These are phyloP conservation scores for Nibea coibor DNA, from an alignment of 2,113 vertebrate genomes.

Conservation along the genomic window DNA sequence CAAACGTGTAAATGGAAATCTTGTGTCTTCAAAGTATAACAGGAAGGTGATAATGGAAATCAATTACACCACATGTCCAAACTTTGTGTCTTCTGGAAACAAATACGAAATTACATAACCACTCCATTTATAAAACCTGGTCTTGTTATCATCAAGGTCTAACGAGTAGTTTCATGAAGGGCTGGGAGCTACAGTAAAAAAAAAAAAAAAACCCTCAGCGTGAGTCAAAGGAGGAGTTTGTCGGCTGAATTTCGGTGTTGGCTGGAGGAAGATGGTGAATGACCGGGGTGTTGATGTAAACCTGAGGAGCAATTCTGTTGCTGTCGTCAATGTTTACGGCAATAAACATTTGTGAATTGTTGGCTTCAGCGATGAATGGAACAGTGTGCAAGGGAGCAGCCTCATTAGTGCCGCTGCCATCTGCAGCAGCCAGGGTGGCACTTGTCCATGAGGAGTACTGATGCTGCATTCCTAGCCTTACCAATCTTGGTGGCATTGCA, in stretches of 20 bases:
- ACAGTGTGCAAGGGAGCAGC: no score
- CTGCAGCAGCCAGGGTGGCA: not conserved
- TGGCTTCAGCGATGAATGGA: not conserved
- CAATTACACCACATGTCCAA: not conserved
- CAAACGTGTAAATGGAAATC: no score
- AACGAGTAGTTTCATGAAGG: not conserved
- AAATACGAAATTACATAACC: not conserved
- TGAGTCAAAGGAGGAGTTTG: not conserved
- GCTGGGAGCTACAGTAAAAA: not conserved
- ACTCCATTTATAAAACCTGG: not conserved
- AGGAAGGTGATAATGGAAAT: not conserved
- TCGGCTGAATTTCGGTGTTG: not conserved
- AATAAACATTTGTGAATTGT: not conserved
- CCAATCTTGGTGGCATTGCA: fast-evolving
- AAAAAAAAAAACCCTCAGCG: not conserved
- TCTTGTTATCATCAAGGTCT: not conserved
- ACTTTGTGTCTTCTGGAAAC: not conserved
- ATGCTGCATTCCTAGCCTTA: not conserved
- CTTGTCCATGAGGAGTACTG: not conserved
- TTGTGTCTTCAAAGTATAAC: no score
- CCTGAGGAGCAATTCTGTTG: not conserved
- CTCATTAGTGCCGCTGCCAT: not conserved
- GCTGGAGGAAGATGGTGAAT: not conserved
- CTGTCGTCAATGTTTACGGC: not conserved
- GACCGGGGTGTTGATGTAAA: not conserved